phyloP scores from a whole-genome alignment of 2,888 invertebrate species.

The Vannuccia rotundouncinata region DNA sequence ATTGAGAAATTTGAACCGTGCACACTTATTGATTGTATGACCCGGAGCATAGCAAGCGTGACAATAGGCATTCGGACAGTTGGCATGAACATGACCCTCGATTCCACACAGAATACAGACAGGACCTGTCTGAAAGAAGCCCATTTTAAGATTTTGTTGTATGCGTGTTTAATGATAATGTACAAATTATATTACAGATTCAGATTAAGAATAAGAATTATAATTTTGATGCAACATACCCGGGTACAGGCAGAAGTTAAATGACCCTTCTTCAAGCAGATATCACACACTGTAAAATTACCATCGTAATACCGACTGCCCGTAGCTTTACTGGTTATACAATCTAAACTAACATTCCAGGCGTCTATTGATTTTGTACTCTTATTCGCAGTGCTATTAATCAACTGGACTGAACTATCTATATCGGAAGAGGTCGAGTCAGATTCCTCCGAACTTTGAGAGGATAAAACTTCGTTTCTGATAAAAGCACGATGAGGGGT shows the following conservation, averaged over 20 bases:
- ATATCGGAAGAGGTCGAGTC: background rate
- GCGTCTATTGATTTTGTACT: background rate
- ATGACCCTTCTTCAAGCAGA: background rate
- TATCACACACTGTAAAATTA: background rate
- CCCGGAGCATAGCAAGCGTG: background rate
- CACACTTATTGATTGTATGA: slow-evolving; percentile 7
- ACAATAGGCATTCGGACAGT: background rate
- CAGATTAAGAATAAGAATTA: too few species aligned
- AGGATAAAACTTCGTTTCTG: background rate
- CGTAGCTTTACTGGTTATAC: background rate
- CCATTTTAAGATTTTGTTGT: too few species aligned
- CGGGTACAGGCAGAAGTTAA: background rate
- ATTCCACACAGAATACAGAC: slow-evolving; percentile 29
- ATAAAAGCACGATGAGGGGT: background rate
- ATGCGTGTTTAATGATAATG: too few species aligned
- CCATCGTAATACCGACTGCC: background rate
- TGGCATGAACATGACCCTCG: background rate
- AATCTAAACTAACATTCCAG: background rate
- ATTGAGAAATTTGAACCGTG: background rate
- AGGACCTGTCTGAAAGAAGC: slow-evolving; percentile 21
- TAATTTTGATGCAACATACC: too few species aligned
- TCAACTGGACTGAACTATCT: background rate
- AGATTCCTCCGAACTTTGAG: background rate
- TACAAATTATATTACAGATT: too few species aligned
- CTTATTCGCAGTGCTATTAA: background rate